Evolutionary conservation across 30 jellyfish, hydroid and myxozoan genomes (phyloP), one percentile per base, ranked within the genome.

Genomic region (Turritopsis rubra): DNA sequence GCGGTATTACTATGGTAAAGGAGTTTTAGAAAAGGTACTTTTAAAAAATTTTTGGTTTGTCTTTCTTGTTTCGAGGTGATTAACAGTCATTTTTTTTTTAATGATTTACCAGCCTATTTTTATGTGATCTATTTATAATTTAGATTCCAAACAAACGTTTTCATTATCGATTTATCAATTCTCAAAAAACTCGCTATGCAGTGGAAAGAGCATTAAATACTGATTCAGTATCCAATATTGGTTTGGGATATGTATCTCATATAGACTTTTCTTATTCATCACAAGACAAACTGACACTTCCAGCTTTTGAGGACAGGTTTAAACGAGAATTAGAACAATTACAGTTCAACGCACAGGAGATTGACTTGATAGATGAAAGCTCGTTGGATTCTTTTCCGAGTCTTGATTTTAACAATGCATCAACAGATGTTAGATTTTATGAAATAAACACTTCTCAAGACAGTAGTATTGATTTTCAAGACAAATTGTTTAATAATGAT

Each of bases 1-100:
- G 76, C 76, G 76, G 17, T 66, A 66, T 66, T 66, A 66, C 17
- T 66, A 66, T 25, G 76, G 76, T 17, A 66, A 66, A 66, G 76
- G 30, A 22, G 76, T 66, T 25, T 66, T 66, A 66, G 76, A 66
- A 26, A 66, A 66, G 30, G 76, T 66, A 22, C 16, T n/a, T n/a
- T n/a, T n/a, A n/a, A n/a, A n/a, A n/a, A n/a, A n/a, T n/a, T n/a
- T n/a, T n/a, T n/a, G n/a, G n/a, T n/a, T n/a, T n/a, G n/a, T n/a
- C n/a, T n/a, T n/a, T n/a, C n/a, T n/a, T n/a, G n/a, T n/a, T n/a
- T n/a, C n/a, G n/a, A n/a, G n/a, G n/a, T n/a, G n/a, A n/a, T n/a
- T n/a, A n/a, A n/a, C n/a, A n/a, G n/a, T 41, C 60, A 41, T 41
- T 3, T 41, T 3, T 41, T 5, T 5, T 41, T 41, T 41, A 41